Base-by-base conservation (phyloP, 2,888 invertebrate species). In the Podotricha telesiphe region DNA sequence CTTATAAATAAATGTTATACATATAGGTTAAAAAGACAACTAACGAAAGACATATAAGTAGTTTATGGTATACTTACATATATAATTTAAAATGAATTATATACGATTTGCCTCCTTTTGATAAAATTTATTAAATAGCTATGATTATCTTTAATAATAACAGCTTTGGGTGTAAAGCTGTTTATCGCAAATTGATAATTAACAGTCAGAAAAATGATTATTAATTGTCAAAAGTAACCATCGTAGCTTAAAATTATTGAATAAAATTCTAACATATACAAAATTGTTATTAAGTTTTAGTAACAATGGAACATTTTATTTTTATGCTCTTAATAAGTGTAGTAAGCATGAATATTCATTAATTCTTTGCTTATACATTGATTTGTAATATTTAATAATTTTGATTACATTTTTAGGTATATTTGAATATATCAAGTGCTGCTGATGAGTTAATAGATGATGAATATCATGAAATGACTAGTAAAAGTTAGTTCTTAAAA, bases 401-500 rank as follows among this genome's bases (percentile, higher is more conserved):
- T 55, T 34, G n/a, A 13, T 6, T 1, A 19, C 34, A 55, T 37
- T 28, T 55, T 17, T 6, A 55, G 34, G 15, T 48, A 37, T 6
- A 15, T 37, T 34, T 20, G 50, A 28, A 11, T 55, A 37, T 55
- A n/a, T 34, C 34, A 34, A 4, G 11, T 37, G 17, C 55, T 55
- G 34, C 34, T 55, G 34, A 55, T 34, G 17, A 28, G 34, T 55
- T 37, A 28, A 8, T 53, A 6, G 55, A 55, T 55, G 55, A 55
- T 37, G 55, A 55, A 37, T 55, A 55, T 55, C 55, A 55, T 8
- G 55, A 55, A 34, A 55, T 11, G 13, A 34, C 55, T 55, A 34
- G 34, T 11, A 17, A 55, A 37, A 55, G 55, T 55, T 13, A 53
- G 42, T 65, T 42, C 13, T 42, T 8, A 17, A n/a, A n/a, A n/a